Percentiles rank a stretch among this genome's conserved stretches.
Conservation (phyloP, 64 coral and sea anemone species). For the Montipora efflorescens region DNA sequence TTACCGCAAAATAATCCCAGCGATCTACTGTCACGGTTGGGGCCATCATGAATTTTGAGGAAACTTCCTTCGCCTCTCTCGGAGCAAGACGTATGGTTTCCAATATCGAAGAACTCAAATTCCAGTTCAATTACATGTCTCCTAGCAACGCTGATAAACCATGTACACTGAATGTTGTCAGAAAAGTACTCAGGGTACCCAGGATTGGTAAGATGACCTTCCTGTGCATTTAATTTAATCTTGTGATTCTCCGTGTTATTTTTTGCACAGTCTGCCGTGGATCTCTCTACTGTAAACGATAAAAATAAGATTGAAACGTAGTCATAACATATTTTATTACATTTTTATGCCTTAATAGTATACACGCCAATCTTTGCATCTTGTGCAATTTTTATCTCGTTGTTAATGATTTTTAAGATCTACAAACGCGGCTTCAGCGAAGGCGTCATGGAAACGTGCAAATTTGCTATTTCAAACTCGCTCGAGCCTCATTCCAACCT, state of each 20-base stretch:
- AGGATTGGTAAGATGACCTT: conserved; percentile 41
- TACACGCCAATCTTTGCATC: no score
- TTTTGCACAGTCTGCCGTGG: not conserved
- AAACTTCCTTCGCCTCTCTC: not conserved
- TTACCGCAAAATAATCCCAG: conserved; percentile 49
- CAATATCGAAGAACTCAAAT: conserved; percentile 56
- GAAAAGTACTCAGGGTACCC: conserved; percentile 33
- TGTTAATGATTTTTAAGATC: not conserved
- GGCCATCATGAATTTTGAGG: conserved; percentile 56
- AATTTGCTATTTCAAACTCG: no score
- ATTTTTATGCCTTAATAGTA: not conserved
- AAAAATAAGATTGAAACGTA: not conserved
- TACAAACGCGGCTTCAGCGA: no score
- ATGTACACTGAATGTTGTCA: conserved; percentile 40
- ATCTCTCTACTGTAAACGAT: not conserved
- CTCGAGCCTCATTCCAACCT: no score
- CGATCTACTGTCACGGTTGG: not conserved
- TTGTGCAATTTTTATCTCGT: no score
- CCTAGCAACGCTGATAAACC: conserved; percentile 32
- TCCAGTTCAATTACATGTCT: conserved; percentile 30
- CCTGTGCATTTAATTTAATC: not conserved
- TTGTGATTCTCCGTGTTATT: conserved; percentile 34
- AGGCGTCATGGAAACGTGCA: no score
- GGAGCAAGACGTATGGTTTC: not conserved
- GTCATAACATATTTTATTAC: not conserved